Percentiles rank a stretch among this genome's conserved stretches.
Conservation (phyloP, 2,113 vertebrate genomes). For the Micronycteris hirsuta region DNA sequence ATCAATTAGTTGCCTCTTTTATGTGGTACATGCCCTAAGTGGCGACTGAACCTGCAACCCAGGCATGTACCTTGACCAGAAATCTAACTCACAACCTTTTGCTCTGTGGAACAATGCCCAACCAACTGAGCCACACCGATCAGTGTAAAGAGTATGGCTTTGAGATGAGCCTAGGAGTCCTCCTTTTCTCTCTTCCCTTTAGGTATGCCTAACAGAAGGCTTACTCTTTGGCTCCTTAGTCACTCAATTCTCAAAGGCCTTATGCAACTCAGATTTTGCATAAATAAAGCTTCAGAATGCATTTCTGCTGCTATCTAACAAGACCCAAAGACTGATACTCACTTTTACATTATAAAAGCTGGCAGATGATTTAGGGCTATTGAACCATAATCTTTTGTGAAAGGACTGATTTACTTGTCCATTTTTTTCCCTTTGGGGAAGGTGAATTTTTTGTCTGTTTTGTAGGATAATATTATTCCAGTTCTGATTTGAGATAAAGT, state of each 20-base stretch:
- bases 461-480: not conserved
- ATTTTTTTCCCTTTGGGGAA: not conserved
- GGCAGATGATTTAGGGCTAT: not conserved
- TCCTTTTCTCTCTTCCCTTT: not conserved
- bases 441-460: not conserved
- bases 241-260: not conserved
- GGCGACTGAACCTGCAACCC: too few relatives aligned
- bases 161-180: not conserved
- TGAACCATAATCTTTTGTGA: not conserved
- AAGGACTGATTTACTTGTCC: not conserved
- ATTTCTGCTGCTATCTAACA: not conserved
- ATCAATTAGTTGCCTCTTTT: too few relatives aligned
- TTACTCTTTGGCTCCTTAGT: not conserved
- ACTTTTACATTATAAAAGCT: not conserved
- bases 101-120: too few relatives aligned
- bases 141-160: not conserved
- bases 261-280: not conserved
- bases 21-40: too few relatives aligned
- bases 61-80: too few relatives aligned
- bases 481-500: not conserved
- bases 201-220: not conserved
- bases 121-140: too few relatives aligned
- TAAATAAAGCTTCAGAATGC: not conserved
- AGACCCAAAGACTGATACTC: not conserved
- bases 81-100: too few relatives aligned